These are phyloP conservation scores for Drosophila anomalata DNA, from an alignment of 2,888 invertebrate genomes.

Conservation along the genomic window DNA sequence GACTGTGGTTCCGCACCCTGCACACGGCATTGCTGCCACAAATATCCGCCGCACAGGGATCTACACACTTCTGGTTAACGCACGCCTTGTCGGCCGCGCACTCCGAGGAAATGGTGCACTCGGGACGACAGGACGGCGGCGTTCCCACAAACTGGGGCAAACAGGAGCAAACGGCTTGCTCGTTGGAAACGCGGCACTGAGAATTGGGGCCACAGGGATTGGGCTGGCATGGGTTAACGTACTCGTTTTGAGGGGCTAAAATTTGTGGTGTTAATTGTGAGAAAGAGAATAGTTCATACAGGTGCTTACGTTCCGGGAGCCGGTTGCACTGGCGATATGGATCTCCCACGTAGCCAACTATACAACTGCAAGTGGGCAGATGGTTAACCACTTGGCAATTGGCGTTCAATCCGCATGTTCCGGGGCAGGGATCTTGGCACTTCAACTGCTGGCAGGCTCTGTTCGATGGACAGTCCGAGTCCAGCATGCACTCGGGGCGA, in stretches of 20 bases:
- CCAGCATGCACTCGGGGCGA: slow-evolving; percentile 89
- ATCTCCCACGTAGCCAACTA: slow-evolving; percentile 89
- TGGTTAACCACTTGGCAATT: slow-evolving; percentile 90
- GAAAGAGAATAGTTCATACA: not conserved
- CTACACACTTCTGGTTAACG: slow-evolving; percentile 89
- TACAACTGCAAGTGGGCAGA: slow-evolving; percentile 89
- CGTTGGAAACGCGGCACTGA: slow-evolving; percentile 88
- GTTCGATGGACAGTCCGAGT: slow-evolving; percentile 89
- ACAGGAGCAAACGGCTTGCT: slow-evolving; percentile 91
- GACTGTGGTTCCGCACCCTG: slow-evolving; percentile 90
- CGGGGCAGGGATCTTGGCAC: slow-evolving; percentile 92
- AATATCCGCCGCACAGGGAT: slow-evolving; percentile 89
- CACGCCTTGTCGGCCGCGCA: slow-evolving; percentile 90
- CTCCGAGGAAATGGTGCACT: slow-evolving; percentile 91
- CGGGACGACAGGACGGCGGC: slow-evolving; percentile 91
- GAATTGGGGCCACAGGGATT: slow-evolving; percentile 91
- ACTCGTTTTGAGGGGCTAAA: slow-evolving; percentile 80
- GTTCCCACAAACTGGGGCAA: slow-evolving; percentile 89
- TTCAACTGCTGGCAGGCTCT: slow-evolving; percentile 89
- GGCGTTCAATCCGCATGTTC: slow-evolving; percentile 90
- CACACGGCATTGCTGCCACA: slow-evolving; percentile 89
- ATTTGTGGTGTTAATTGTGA: slow-evolving; percentile 11
- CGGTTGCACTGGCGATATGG: slow-evolving; percentile 87
- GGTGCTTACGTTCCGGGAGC: slow-evolving; percentile 85
- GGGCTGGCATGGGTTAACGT: slow-evolving; percentile 87